Evolutionary conservation across 2,113 vertebrate species (phyloP), one percentile per base, ranked within the genome.

Genomic region (Catharus bicknelli): DNA sequence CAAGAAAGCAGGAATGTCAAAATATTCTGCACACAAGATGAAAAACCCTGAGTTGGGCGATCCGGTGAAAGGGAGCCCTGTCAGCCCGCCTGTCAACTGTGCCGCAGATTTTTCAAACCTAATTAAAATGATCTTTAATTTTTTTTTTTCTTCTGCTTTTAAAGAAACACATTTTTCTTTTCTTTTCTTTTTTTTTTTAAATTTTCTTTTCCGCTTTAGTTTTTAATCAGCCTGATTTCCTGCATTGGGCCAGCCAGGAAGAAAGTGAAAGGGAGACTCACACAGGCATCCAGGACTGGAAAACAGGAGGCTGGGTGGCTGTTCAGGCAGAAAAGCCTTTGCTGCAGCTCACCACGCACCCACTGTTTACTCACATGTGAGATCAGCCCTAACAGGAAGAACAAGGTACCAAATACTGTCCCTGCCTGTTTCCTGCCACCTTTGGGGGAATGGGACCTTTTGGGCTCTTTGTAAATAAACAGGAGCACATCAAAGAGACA

Each of bases 1-100:
- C 94, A 97, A 95, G 86, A 96, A 93, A 95, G 84, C 66, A 80
- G 1, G 11, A 94, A 97, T 93, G 96, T 97, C 96, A 97, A 96
- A 97, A 96, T 97, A 97, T 84, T 95, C 91, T 80, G 93, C 82
- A 67, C 3, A 13, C 51, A 72, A 70, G 88, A 95, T 40, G 91
- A 88, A 96, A 95, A 95, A 82, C 53, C 88, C 93, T 45, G 88
- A 92, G 91, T 86, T 0, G 53, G 85, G 77, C 10, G 0, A 90
- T 81, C 30, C 0, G 0, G 93, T 90, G 95, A 93, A 97, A 95
- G 77, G 79, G 76, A 95, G 66, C 79, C 83, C 95, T 97, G 96
- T 97, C 97, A 97, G 93, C 89, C 57, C 0, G 25, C 90, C 88
- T 95, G 96, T 96, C 95, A 96, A 54, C 74, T 83, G 40, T 0